Evolutionary conservation across 2,113 vertebrate genomes (phyloP), one percentile per base, ranked within the genome.

Genomic region (Donacobius atricapilla): DNA sequence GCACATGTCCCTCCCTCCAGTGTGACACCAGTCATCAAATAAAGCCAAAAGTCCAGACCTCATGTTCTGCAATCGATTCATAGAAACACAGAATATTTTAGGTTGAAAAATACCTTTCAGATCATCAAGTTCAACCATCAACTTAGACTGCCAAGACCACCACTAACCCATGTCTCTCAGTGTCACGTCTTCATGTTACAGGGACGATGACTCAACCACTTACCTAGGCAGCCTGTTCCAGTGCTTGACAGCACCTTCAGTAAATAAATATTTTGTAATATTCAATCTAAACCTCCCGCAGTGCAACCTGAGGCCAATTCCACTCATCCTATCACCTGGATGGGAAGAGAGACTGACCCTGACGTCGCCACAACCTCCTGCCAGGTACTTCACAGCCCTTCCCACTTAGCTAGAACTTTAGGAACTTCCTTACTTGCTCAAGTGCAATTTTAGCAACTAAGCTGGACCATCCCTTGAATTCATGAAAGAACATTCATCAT

Each of bases 111-210:
- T 8, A 47, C 10, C 28, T 76, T 91, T 40, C 73, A 78, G 15
- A 66, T 44, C 42, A 53, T 39, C 6, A 1, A 75, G 31, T 51
- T 60, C 20, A 77, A 27, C 21, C 1, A 0, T 15, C 13, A 47
- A 17, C 12, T 7, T 44, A 50, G 25, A n/a, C 15, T 73, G 18
- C 14, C 48, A 70, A 81, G 28, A 45, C 10, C 33, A 60, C 18
- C n/a, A 75, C 17, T 37, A 83, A 50, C 63, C 57, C 42, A 37
- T 0, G 3, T 25, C 20, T 60, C 19, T 48, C 35, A 48, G 15
- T 3, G 1, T 17, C 63, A 40, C 28, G 9, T 37, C 54, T 54
- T 44, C 39, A 6, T 0, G 0, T 23, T 39, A 8, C 35, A 76
- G 63, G 25, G 17, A 39, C 2, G 0, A 7, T 7, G 24, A 35